These are phyloP conservation scores for Acanthurus tractus DNA, from an alignment of 2,797 vertebrate genomes.

Conservation along the genomic window DNA sequence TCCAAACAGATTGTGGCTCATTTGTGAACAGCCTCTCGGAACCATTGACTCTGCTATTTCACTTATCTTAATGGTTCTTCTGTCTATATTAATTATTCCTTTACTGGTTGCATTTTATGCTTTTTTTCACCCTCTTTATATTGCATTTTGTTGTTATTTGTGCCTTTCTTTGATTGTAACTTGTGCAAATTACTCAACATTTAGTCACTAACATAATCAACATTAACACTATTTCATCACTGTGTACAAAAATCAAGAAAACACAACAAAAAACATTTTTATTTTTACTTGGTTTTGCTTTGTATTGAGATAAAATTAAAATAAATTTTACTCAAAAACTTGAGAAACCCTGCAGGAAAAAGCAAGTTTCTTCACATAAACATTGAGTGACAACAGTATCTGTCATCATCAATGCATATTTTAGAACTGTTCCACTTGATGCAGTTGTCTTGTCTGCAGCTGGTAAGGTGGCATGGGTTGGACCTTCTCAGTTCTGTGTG, in stretches of 20 bases:
- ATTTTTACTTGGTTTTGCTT: background rate
- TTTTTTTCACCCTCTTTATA: background rate
- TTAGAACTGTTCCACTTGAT: conserved; percentile 46
- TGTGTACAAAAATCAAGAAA: background rate
- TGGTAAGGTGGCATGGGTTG: conserved; percentile 49
- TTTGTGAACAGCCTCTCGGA: too few species aligned
- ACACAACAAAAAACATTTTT: background rate
- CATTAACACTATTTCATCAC: background rate
- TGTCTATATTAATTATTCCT: too few species aligned
- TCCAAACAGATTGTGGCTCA: too few species aligned
- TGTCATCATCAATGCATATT: conserved; percentile 44
- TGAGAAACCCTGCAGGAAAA: background rate
- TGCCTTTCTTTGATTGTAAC: background rate
- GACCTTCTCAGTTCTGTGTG: conserved; percentile 63
- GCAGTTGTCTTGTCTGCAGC: conserved; percentile 48
- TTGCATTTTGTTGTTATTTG: background rate
- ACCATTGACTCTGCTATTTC: too few species aligned
- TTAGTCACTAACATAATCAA: background rate
- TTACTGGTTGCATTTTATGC: too few species aligned
- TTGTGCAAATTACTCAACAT: background rate
- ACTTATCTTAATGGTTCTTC: too few species aligned
- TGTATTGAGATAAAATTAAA: background rate
- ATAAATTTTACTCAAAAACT: background rate
- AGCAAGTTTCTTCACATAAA: conserved; percentile 7
- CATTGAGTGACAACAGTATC: conserved; percentile 17